A percentile compares a stretch with the other conserved stretches of the same genome.
These are phyloP conservation scores for Plusia festucae DNA, from an alignment of 2,888 invertebrate species.

Conservation along the genomic window DNA sequence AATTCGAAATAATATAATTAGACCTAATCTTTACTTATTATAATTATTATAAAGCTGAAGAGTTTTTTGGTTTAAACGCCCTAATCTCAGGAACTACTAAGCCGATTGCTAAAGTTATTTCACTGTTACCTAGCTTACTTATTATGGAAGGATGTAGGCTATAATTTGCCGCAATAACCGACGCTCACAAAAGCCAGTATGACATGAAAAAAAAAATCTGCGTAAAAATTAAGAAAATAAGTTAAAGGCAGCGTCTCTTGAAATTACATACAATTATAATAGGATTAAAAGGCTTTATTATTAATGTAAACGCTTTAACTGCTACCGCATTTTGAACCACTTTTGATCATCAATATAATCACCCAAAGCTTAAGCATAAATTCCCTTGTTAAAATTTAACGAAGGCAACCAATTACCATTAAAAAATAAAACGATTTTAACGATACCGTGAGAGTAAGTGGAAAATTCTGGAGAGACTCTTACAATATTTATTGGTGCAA, in stretches of 20 bases:
- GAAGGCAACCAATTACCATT: not conserved
- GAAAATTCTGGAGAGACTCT: not conserved
- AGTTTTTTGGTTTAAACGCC: too few species aligned
- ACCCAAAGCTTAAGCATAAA: not conserved
- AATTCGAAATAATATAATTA: too few species aligned
- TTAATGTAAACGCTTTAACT: not conserved
- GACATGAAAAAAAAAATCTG: too few species aligned
- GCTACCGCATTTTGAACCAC: not conserved
- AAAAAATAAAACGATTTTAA: conserved; percentile 3
- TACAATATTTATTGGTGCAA: not conserved
- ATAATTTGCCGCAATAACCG: too few species aligned
- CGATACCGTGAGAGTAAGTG: not conserved
- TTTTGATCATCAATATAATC: not conserved
- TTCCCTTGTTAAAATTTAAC: not conserved
- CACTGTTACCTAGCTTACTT: too few species aligned
- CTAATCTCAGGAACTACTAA: too few species aligned
- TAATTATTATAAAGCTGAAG: too few species aligned
- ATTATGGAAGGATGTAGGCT: too few species aligned
- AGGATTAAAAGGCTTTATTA: not conserved
- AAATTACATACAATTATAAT: not conserved
- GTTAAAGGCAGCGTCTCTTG: not conserved
- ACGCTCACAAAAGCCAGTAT: too few species aligned
- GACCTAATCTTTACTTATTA: too few species aligned
- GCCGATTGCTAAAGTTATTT: too few species aligned
- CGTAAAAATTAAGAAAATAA: not conserved